phyloP scores from a whole-genome alignment of 1,140 invertebrate genomes.

The Harlomillsia oculata region DNA sequence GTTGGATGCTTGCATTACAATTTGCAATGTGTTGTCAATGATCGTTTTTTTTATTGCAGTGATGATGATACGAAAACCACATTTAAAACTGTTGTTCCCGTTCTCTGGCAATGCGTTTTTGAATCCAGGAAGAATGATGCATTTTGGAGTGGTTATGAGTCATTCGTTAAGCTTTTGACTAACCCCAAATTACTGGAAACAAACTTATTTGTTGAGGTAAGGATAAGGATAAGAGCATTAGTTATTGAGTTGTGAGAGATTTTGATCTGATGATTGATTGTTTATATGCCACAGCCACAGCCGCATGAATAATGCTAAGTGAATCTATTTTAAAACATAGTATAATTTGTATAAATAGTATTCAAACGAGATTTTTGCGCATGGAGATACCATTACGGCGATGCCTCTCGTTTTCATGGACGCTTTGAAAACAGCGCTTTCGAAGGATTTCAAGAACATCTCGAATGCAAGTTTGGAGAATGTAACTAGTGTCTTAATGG shows the following conservation, averaged over 20 bases:
- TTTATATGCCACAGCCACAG: no score
- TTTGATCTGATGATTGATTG: no score
- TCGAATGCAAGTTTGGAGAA: not conserved
- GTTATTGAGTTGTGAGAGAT: no score
- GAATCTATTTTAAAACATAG: not conserved
- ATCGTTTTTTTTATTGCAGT: no score
- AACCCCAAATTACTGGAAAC: constrained; percentile 10
- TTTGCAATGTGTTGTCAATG: no score
- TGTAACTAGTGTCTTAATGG: not conserved
- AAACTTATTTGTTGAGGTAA: not conserved
- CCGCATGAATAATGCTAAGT: no score
- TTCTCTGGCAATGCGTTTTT: constrained; percentile 32
- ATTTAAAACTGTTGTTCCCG: no score
- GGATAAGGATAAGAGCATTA: no score
- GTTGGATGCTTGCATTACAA: no score
- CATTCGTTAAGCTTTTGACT: constrained; percentile 31
- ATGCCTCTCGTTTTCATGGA: constrained; percentile 31
- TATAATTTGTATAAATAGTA: constrained; percentile 24
- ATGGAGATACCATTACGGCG: constrained; percentile 33
- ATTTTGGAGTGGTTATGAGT: constrained; percentile 37
- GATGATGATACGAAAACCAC: no score
- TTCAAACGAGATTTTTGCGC: constrained; percentile 28
- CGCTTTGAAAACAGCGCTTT: constrained; percentile 21
- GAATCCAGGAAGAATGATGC: constrained; percentile 37
- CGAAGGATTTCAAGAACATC: constrained; percentile 5